Base-by-base conservation (phyloP, 1,140 invertebrate species). In the Cotesia glomerata region DNA sequence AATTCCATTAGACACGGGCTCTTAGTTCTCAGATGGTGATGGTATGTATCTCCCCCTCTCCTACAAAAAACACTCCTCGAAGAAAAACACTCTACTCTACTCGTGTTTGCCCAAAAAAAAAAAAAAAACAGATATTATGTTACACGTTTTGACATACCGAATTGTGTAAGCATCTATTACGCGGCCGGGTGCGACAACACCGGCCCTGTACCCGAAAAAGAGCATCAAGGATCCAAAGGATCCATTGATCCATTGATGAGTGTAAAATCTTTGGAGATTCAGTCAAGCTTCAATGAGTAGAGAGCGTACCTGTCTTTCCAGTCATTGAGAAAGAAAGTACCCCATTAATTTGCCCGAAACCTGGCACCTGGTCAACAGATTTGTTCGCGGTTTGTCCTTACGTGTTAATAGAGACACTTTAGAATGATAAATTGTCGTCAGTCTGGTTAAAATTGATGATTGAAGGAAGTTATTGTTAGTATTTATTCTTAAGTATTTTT, bases 1-100 rank as follows among this genome's bases (percentile, higher is more conserved):
- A 86, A 85, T 85, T 84, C 84, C 80, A 86, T 86, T 86, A 85
- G 83, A 54, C 78, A 84, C 81, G 84, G 82, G 77, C 79, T 80
- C 79, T 83, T 83, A 45, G 39, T 45, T 11, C 39, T 45, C 39
- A 45, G 11, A 11, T 45, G 39, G 26, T 26, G 1, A 26, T 26
- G 26, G 26, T 26, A 26, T 26, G 26, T 26, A 3, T 26, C 26
- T 35, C 5, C 61, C 61, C 61, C 61, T 36, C n/a, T 2, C n/a
- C 1, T 9, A 36, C n/a, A n/a, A n/a, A n/a, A n/a, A n/a, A n/a
- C n/a, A n/a, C n/a, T n/a, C n/a, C n/a, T n/a, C n/a, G 35, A 26
- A 14, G 34, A 63, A 34, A n/a, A 63, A 39, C 58, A 26, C 7
- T 8, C 5, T 8, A 16, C 7, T 45, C 39, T 9, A 11, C 39